These are phyloP conservation scores for Coenonympha glycerion DNA, from an alignment of 2,888 invertebrate genomes.

Conservation along the genomic window DNA sequence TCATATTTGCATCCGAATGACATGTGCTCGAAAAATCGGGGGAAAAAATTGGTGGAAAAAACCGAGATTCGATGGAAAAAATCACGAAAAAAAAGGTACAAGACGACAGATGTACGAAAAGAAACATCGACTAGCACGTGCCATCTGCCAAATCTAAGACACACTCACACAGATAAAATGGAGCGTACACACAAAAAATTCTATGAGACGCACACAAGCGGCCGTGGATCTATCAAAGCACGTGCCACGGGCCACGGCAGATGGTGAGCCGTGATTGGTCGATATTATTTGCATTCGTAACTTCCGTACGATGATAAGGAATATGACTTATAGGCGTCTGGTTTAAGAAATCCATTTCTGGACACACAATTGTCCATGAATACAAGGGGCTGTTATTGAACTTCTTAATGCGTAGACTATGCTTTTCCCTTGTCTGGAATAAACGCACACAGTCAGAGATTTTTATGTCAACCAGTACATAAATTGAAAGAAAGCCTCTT, in stretches of 20 bases:
- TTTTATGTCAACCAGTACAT: too few species aligned
- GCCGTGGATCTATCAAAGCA: conserved; percentile 59
- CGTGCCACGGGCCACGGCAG: conserved; percentile 60
- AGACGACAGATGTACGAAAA: conserved; percentile 71
- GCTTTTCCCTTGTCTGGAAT: background rate
- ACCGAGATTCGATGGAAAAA: conserved; percentile 49
- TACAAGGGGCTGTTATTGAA: background rate
- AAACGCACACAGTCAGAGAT: too few species aligned
- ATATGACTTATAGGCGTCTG: conserved; percentile 49
- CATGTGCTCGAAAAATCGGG: conserved; percentile 49
- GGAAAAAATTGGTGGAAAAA: conserved; percentile 36
- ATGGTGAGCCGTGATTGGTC: conserved; percentile 65
- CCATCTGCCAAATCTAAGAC: conserved; percentile 74
- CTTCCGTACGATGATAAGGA: conserved; percentile 72
- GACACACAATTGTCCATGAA: background rate
- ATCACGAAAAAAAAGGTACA: conserved; percentile 45
- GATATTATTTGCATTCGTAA: conserved; percentile 56
- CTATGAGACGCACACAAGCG: conserved; percentile 43
- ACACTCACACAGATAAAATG: conserved; percentile 50
- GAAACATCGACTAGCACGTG: conserved; percentile 65
- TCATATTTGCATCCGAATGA: conserved; percentile 72
- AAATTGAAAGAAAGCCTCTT: too few species aligned
- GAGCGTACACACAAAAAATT: conserved; percentile 42
- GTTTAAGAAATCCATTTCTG: conserved; percentile 45
- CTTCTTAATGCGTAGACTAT: background rate